Percentiles rank a stretch among this genome's conserved stretches.
These are phyloP conservation scores for Apamea sordens DNA, from an alignment of 2,888 invertebrate genomes.

Conservation along the genomic window DNA sequence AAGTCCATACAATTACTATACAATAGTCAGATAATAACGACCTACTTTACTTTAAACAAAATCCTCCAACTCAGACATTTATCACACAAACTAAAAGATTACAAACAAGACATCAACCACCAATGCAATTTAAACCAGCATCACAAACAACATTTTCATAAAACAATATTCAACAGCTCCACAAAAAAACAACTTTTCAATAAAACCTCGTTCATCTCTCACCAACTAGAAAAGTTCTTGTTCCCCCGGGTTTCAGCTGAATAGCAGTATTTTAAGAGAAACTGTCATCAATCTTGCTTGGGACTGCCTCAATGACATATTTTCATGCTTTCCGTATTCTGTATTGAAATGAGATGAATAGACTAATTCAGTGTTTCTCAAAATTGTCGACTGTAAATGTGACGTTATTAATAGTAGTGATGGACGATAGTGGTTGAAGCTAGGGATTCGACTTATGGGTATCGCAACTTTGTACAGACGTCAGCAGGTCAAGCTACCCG, in stretches of 20 bases:
- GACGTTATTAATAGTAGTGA: conserved; percentile 29
- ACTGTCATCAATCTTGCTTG: conserved; percentile 84
- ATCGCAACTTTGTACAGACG: too few species aligned
- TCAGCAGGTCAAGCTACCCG: too few species aligned
- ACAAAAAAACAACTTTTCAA: conserved; percentile 50
- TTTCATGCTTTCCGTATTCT: conserved; percentile 77
- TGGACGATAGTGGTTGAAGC: conserved; percentile 2
- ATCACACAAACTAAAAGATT: neutral
- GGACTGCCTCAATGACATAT: conserved; percentile 76
- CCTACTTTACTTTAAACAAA: neutral
- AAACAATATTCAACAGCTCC: conserved; percentile 31
- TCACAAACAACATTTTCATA: conserved; percentile 25
- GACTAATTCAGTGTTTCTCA: conserved; percentile 70
- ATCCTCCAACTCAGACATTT: neutral
- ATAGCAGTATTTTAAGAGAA: conserved; percentile 75
- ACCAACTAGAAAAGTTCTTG: conserved; percentile 76
- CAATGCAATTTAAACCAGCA: conserved; percentile 6
- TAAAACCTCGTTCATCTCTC: conserved; percentile 55
- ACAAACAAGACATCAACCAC: neutral
- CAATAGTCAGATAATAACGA: neutral
- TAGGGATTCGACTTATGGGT: neutral
- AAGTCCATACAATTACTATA: neutral
- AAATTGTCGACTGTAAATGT: conserved; percentile 39
- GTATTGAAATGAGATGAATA: conserved; percentile 75
- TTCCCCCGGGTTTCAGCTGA: conserved; percentile 74